phyloP scores from a whole-genome alignment of 1,140 invertebrate species.

The Platyscapa corneri region DNA sequence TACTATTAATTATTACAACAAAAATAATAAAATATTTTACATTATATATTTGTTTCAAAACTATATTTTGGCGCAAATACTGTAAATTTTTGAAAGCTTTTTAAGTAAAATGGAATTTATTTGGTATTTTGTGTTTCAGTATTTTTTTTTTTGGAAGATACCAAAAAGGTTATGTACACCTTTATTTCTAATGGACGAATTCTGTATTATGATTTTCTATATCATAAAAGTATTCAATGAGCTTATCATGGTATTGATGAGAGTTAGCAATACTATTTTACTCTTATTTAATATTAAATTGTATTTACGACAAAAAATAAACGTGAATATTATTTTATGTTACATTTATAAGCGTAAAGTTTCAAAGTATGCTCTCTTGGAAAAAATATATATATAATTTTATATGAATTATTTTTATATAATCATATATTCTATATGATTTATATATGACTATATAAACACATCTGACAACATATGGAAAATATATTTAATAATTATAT shows the following conservation, averaged over 20 bases:
- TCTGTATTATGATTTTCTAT: slow-evolving; percentile 29
- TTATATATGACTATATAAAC: slow-evolving; percentile 23
- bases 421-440: slow-evolving; percentile 26
- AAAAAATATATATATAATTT: slow-evolving; percentile 27
- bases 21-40: slow-evolving; percentile 57
- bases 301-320: neutral
- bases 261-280: slow-evolving; percentile 34
- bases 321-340: slow-evolving; percentile 20
- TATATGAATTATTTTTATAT: slow-evolving; percentile 16
- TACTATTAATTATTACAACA: slow-evolving; percentile 61
- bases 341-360: slow-evolving; percentile 27
- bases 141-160: slow-evolving; percentile 23
- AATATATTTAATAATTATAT: slow-evolving; percentile 1
- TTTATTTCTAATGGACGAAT: slow-evolving; percentile 31
- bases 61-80: slow-evolving; percentile 21
- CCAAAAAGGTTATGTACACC: slow-evolving; percentile 16
- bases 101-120: slow-evolving; percentile 32
- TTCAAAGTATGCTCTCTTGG: slow-evolving; percentile 2
- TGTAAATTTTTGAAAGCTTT: slow-evolving; percentile 37
- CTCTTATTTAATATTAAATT: slow-evolving; percentile 16
- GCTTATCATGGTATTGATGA: slow-evolving; percentile 13
- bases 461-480: slow-evolving; percentile 17
- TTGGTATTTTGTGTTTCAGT: slow-evolving; percentile 47
- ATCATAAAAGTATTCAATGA: slow-evolving; percentile 33
- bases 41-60: slow-evolving; percentile 32